These are phyloP conservation scores for Sesamia nonagrioides DNA, from an alignment of 1,140 invertebrate genomes.

Conservation along the genomic window DNA sequence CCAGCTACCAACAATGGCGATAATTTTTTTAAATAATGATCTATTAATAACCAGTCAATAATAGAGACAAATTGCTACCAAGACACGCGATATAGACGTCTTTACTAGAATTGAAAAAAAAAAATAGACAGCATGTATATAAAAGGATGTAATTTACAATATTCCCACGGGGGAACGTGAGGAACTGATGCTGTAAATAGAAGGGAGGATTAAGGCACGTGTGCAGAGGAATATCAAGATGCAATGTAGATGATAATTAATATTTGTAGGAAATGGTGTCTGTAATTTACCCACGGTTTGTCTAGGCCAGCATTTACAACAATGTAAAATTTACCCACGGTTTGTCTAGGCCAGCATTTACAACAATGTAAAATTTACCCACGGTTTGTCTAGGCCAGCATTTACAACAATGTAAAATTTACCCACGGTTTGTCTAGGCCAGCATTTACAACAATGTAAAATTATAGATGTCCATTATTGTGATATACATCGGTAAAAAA, in stretches of 20 bases:
- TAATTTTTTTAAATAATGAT: not conserved
- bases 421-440: not conserved
- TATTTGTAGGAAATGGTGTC: not conserved
- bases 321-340: not conserved
- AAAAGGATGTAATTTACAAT: not conserved
- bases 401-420: not conserved
- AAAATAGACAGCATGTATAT: not conserved
- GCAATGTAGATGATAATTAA: not conserved
- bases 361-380: not conserved
- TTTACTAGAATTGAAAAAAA: slow-evolving; percentile 6
- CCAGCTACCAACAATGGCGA: not conserved
- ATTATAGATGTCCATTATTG: no score
- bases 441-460: no score
- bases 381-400: not conserved
- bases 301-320: not conserved
- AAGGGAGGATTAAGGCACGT: not conserved
- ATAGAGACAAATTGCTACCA: slow-evolving; percentile 32
- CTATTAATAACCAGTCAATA: not conserved
- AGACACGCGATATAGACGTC: slow-evolving; percentile 27
- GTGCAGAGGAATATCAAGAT: not conserved
- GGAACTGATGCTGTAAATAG: not conserved
- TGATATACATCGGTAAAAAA: no score
- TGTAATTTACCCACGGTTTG: not conserved
- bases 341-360: not conserved
- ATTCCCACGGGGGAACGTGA: slow-evolving; percentile 19